Conservation (phyloP, 2,797 vertebrate species). For the Cynodonichthys magdalenae region DNA sequence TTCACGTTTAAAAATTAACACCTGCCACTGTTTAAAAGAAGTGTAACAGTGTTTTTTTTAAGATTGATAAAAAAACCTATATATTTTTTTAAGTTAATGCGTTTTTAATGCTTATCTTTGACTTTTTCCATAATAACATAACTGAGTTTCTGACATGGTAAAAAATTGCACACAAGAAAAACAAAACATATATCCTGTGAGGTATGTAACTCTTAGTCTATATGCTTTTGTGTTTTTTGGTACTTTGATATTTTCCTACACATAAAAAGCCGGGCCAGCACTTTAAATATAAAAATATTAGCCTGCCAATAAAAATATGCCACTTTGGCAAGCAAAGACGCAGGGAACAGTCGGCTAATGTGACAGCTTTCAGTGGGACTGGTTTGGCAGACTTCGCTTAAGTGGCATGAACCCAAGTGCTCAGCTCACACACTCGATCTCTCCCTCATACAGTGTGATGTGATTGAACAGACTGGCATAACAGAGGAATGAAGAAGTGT, state of each 20-base stretch:
- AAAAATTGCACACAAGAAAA: not conserved
- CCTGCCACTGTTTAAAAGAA: conserved; percentile 48
- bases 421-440: conserved; percentile 45
- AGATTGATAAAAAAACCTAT: not conserved
- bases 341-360: conserved; percentile 70
- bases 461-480: conserved; percentile 46
- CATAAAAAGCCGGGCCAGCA: conserved; percentile 54
- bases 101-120: not conserved
- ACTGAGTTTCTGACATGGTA: conserved; percentile 6
- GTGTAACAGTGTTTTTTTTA: conserved; percentile 53
- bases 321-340: conserved; percentile 67
- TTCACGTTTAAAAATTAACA: conserved; percentile 34
- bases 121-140: conserved; percentile 5
- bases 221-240: conserved; percentile 42
- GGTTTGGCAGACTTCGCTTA: conserved; percentile 65
- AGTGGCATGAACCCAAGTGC: conserved; percentile 71
- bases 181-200: conserved; percentile 5
- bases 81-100: not conserved
- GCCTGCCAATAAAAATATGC: conserved; percentile 72
- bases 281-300: conserved; percentile 64
- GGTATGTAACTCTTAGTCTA: conserved; percentile 12
- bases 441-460: conserved; percentile 44
- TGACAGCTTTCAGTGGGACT: conserved; percentile 75
- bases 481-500: conserved; percentile 37
- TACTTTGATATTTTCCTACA: conserved; percentile 36